Evolutionary conservation across 1,140 invertebrate genomes (phyloP), one percentile per base, ranked within the genome.

Genomic region (Steinernema khuongi): DNA sequence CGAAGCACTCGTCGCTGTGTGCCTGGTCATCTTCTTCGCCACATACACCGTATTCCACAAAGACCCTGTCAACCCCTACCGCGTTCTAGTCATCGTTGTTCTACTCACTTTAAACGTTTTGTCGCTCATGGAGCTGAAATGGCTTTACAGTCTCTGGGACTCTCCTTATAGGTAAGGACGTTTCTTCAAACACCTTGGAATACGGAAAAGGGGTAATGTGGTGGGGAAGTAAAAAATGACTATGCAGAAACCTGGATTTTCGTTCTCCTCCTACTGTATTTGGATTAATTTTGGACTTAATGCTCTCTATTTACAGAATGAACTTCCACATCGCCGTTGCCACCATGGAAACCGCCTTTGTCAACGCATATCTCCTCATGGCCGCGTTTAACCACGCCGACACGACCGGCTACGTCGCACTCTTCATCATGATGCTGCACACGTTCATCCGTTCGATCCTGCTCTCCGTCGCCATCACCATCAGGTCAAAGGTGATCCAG

Each of bases 361-460:
- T 77, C 1, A 77, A 77, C 50, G 76, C 43, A 4, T 77, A 77
- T 66, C 71, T 77, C 69, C 72, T 67, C 36, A 77, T 77, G 76
- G 71, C 29, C 26, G 60, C 70, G 33, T 43, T 31, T 17, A 73
- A 78, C 43, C 70, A 74, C 30, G 22, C 4, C 7, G 22, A 60
- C 26, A 26, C 26, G 50, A 7, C 19, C 50, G 50, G 22, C 50
- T 11, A 60, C 50, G 22, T 17, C 50, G 7, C 50, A 22, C 50
- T 60, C 11, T 7, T 60, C 4, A 2, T 60, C 14, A 60, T 60
- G 50, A 14, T 60, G 4, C 50, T 60, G 4, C 50, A 60, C 50
- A 60, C 50, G 19, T 60, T 60, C 50, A 4, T 22, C 19, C 50
- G 50, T 2, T 17, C 50, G 2, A 11, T 60, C 4, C 50, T 60